Percentiles rank a stretch among this genome's conserved stretches.
Evolutionary conservation across 2,113 vertebrate genomes (phyloP).

Genomic region (Engraulis encrasicolus): DNA sequence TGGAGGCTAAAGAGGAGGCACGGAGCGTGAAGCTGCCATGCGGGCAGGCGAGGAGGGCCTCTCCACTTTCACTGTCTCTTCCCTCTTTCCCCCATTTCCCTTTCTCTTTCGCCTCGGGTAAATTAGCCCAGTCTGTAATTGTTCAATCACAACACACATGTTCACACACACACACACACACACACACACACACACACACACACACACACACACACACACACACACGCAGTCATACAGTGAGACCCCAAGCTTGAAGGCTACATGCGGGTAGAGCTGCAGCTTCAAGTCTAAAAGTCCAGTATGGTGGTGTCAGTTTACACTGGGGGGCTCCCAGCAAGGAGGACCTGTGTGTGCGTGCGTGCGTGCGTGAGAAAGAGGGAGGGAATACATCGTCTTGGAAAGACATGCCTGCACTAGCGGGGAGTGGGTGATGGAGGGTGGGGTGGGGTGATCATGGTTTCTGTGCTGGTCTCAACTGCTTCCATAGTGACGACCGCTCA

Average conservation of each 20-base stretch:
- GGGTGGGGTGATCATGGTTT: slow-evolving; percentile 46
- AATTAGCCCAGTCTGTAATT: slow-evolving; percentile 76
- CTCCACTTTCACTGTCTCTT: slow-evolving; percentile 51
- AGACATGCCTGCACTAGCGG: slow-evolving; percentile 65
- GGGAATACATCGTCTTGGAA: slow-evolving; percentile 33
- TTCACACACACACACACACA: slow-evolving; percentile 21
- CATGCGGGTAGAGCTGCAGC: slow-evolving; percentile 55
- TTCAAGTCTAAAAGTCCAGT: slow-evolving; percentile 21
- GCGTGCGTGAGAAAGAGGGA: too few relatives aligned
- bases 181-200: slow-evolving; percentile 35
- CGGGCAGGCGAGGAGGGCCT: slow-evolving; percentile 47
- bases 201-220: neutral
- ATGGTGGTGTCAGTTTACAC: slow-evolving; percentile 67
- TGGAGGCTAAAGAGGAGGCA: slow-evolving; percentile 56
- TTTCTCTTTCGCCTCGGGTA: too few relatives aligned
- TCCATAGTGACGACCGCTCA: slow-evolving; percentile 41
- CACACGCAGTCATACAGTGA: too few relatives aligned
- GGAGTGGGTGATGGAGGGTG: slow-evolving; percentile 49
- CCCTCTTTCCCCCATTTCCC: slow-evolving; percentile 58
- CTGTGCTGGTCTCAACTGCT: neutral
- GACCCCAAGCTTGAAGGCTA: slow-evolving; percentile 56
- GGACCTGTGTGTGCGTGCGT: slow-evolving; percentile 35
- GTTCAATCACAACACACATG: slow-evolving; percentile 62
- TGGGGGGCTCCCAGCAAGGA: slow-evolving; percentile 36
- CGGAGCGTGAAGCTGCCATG: slow-evolving; percentile 55